Percentiles rank a stretch among this genome's conserved stretches.
These are phyloP conservation scores for Ecdyonurus torrentis DNA, from an alignment of 2,888 invertebrate species.

Conservation along the genomic window DNA sequence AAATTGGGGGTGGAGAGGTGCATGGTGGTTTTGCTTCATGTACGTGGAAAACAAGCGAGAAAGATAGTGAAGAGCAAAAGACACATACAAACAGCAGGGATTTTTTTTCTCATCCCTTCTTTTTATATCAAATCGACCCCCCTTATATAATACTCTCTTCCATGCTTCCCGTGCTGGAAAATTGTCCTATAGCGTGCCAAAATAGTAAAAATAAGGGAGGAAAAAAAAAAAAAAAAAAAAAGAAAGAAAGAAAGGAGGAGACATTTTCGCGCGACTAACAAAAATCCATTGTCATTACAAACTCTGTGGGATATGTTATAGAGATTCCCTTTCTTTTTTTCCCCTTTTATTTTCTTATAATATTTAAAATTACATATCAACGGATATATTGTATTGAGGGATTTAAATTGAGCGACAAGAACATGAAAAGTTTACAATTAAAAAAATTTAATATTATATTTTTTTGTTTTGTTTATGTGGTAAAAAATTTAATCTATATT, in stretches of 20 bases:
- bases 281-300: background rate
- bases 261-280: background rate
- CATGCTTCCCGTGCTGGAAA: background rate
- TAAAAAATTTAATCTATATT: too few relatives aligned
- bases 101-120: background rate
- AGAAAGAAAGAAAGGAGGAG: background rate
- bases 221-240: background rate
- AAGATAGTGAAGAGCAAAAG: background rate
- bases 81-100: background rate
- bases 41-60: background rate
- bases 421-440: too few relatives aligned
- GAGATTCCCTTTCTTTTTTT: too few relatives aligned
- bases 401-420: too few relatives aligned
- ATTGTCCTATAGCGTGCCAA: background rate
- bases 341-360: too few relatives aligned
- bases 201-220: background rate
- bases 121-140: background rate
- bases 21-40: background rate
- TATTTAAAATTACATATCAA: too few relatives aligned
- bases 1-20: background rate
- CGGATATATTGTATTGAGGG: too few relatives aligned
- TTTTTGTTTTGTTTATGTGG: too few relatives aligned
- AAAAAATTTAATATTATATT: too few relatives aligned
- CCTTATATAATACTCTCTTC: background rate
- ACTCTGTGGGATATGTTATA: background rate